These are phyloP conservation scores for Megaceryle alcyon DNA, from an alignment of 2,797 vertebrate genomes.

Conservation along the genomic window DNA sequence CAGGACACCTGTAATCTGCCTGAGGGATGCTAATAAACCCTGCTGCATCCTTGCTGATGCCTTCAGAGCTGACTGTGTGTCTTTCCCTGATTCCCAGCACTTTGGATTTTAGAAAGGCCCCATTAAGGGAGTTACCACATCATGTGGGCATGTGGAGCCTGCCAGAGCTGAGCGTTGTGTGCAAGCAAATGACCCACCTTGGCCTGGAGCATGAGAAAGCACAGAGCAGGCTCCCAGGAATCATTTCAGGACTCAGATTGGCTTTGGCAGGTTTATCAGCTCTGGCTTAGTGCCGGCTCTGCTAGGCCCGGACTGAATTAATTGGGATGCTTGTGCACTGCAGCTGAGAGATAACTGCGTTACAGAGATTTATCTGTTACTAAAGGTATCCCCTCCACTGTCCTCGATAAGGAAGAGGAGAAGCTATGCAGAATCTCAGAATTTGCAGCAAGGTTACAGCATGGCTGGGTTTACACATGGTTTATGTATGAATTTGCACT, in stretches of 20 bases:
- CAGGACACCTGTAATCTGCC: not conserved
- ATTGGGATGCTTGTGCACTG: constrained; percentile 68
- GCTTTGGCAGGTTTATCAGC: constrained; percentile 69
- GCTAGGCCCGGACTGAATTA: constrained; percentile 69
- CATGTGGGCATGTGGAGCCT: not conserved
- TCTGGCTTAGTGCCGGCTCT: constrained; percentile 67
- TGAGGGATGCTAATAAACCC: not conserved
- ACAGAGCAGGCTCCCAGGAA: not conserved
- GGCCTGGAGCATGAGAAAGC: not conserved
- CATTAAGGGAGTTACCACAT: not conserved
- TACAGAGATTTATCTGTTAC: constrained; percentile 69
- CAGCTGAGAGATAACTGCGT: constrained; percentile 70
- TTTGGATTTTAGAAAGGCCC: not conserved
- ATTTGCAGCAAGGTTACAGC: constrained; percentile 22
- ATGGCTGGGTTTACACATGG: not conserved
- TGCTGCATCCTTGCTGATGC: not conserved
- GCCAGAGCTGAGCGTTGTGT: not conserved
- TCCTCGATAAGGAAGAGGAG: constrained; percentile 41
- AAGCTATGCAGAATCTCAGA: constrained; percentile 39
- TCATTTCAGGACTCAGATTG: constrained; percentile 57
- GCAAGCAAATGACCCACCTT: not conserved
- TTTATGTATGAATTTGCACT: constrained; percentile 34
- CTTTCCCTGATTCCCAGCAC: not conserved
- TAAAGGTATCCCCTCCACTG: constrained; percentile 58
- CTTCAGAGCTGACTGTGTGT: not conserved